Evolutionary conservation across 2,113 vertebrate species (phyloP).

Genomic region (Myxocyprinus asiaticus): DNA sequence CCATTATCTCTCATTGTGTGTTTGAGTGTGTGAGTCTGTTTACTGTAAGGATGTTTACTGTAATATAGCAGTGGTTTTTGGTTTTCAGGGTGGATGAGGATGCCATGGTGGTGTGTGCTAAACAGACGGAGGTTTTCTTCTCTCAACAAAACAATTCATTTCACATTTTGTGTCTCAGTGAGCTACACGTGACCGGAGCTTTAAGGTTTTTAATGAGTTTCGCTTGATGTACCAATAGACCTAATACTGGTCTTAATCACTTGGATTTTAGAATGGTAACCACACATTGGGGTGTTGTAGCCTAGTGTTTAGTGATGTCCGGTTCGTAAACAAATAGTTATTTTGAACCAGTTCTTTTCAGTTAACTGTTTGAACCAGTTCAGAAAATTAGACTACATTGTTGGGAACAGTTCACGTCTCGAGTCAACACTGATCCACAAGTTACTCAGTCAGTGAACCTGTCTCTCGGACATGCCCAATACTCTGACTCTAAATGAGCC

Average conservation of each 20-base stretch:
- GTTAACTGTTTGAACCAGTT: too few relatives aligned
- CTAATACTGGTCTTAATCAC: not conserved
- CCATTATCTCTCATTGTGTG: not conserved
- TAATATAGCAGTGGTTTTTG: conserved; percentile 20
- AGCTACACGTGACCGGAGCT: not conserved
- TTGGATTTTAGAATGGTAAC: not conserved
- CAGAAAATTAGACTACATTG: too few relatives aligned
- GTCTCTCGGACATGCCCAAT: too few relatives aligned
- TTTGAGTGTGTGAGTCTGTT: not conserved
- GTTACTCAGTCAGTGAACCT: too few relatives aligned
- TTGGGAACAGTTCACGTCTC: too few relatives aligned
- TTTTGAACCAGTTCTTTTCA: too few relatives aligned
- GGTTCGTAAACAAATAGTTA: too few relatives aligned
- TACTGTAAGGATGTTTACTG: not conserved
- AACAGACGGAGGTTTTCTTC: conserved; percentile 34
- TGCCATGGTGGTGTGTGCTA: conserved; percentile 28
- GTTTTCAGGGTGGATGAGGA: conserved; percentile 24
- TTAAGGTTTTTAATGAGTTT: not conserved
- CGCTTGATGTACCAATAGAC: not conserved
- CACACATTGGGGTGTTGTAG: too few relatives aligned
- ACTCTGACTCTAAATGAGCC: too few relatives aligned
- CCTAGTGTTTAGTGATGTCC: too few relatives aligned
- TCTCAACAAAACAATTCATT: conserved; percentile 10
- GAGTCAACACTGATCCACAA: too few relatives aligned
- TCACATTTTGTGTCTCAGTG: conserved; percentile 20